Evolutionary conservation across 1,140 invertebrate species (phyloP).

Genomic region (Pseudomyrmex concolor): DNA sequence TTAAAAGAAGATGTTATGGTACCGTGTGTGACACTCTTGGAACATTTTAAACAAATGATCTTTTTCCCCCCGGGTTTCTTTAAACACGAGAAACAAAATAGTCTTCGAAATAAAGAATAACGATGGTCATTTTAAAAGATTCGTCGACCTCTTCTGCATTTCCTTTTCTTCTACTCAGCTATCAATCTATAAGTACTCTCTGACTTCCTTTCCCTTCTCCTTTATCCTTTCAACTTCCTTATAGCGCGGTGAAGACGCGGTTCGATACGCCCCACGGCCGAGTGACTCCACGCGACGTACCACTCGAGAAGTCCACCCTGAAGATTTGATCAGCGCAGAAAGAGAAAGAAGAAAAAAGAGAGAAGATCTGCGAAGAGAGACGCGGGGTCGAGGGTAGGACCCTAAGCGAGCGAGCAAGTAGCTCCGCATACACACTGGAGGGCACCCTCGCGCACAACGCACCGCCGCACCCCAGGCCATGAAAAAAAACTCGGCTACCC

Average conservation of each 20-base stretch:
- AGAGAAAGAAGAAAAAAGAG: conserved; percentile 58
- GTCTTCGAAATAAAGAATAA: conserved; percentile 9
- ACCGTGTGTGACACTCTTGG: conserved; percentile 61
- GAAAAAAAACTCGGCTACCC: conserved; percentile 76
- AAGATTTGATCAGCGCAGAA: conserved; percentile 75
- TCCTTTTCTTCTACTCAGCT: conserved; percentile 25
- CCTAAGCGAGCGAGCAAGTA: conserved; percentile 64
- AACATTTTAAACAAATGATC: not conserved
- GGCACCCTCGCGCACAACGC: conserved; percentile 69
- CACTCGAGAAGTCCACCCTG: conserved; percentile 74
- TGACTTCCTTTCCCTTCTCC: conserved; percentile 31
- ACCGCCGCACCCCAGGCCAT: conserved; percentile 67
- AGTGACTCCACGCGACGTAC: conserved; percentile 58
- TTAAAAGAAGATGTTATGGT: conserved; percentile 67
- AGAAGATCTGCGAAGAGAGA: conserved; percentile 57
- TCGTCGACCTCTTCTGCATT: not conserved
- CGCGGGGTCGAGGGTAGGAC: conserved; percentile 74
- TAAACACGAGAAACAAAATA: conserved; percentile 3
- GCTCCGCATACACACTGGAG: conserved; percentile 52
- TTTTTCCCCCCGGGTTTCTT: not conserved
- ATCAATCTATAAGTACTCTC: conserved; percentile 52
- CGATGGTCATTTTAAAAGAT: conserved; percentile 45
- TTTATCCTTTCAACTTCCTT: conserved; percentile 73
- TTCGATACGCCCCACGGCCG: conserved; percentile 70
- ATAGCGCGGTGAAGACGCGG: conserved; percentile 66